Percentiles rank a stretch among this genome's conserved stretches.
Conservation (phyloP, 2,888 invertebrate genomes). For the Bruchidius siliquastri region DNA sequence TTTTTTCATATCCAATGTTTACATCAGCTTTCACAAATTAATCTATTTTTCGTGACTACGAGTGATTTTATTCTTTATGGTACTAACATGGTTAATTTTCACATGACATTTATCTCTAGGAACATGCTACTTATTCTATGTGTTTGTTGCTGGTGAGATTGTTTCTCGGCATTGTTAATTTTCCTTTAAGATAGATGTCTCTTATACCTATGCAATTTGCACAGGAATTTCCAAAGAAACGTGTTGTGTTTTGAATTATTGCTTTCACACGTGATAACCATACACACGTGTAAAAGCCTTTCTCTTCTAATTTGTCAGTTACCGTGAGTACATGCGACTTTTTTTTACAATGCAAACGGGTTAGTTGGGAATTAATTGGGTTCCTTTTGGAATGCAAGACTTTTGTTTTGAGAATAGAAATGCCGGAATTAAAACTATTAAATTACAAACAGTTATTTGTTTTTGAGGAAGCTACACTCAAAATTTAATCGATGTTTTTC, state of each 20-base stretch:
- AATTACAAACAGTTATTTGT: too few species aligned
- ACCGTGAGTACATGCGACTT: background rate
- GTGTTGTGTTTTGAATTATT: background rate
- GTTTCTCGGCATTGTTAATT: background rate
- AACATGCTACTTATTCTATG: background rate
- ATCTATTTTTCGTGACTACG: too few species aligned
- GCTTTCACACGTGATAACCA: background rate
- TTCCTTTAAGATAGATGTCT: background rate
- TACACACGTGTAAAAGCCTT: background rate
- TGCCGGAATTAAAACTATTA: too few species aligned
- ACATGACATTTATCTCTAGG: background rate
- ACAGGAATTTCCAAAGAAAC: background rate
- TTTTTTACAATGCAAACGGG: background rate
- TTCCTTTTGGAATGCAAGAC: too few species aligned
- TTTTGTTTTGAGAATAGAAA: too few species aligned
- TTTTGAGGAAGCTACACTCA: too few species aligned
- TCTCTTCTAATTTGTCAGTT: background rate
- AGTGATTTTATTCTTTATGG: too few species aligned
- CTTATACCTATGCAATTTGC: background rate
- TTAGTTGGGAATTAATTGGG: too few species aligned
- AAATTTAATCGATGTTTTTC: too few species aligned
- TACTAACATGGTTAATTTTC: background rate
- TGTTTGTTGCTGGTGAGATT: background rate
- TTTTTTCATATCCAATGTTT: too few species aligned
- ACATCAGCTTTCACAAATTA: too few species aligned